These are phyloP conservation scores for Vulpes vulpes DNA, from an alignment of 2,113 vertebrate species.

Conservation along the genomic window DNA sequence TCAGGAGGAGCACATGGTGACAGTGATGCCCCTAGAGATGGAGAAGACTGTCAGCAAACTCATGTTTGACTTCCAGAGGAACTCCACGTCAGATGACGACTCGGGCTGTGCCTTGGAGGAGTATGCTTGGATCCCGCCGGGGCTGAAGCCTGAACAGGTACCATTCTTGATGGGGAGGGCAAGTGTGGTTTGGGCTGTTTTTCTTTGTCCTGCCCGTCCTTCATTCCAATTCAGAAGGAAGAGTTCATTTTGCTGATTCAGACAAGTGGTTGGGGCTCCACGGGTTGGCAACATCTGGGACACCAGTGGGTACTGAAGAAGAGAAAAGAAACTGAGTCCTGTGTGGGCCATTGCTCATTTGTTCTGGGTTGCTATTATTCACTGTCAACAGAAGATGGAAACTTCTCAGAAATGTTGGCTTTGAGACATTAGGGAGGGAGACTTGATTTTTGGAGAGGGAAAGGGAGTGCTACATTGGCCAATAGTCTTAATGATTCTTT, in stretches of 20 bases:
- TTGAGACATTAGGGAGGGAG: conserved; percentile 59
- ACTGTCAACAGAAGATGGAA: conserved; percentile 32
- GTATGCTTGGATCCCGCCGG: conserved; percentile 98
- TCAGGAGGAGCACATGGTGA: conserved; percentile 97
- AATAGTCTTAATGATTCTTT: conserved; percentile 77
- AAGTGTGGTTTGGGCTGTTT: background rate
- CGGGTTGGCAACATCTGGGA: background rate
- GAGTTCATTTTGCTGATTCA: background rate
- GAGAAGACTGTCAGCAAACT: conserved; percentile 99
- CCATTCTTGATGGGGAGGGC: fast-evolving
- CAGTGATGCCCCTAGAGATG: conserved; percentile 98
- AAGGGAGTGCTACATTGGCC: conserved; percentile 23
- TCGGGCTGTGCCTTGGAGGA: conserved; percentile 98
- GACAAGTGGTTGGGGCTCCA: too few species aligned
- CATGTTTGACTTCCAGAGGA: conserved; percentile 99
- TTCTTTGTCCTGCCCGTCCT: background rate
- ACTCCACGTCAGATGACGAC: conserved; percentile 98
- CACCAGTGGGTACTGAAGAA: background rate
- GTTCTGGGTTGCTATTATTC: background rate
- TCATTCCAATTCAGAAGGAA: background rate
- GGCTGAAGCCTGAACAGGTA: conserved; percentile 99
- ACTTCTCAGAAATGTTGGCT: background rate
- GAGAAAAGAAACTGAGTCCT: conserved; percentile 19
- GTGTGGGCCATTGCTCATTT: background rate
- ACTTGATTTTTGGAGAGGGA: conserved; percentile 66